Evolutionary conservation across 2,888 invertebrate species (phyloP).

Genomic region (Steinernema scapterisci): DNA sequence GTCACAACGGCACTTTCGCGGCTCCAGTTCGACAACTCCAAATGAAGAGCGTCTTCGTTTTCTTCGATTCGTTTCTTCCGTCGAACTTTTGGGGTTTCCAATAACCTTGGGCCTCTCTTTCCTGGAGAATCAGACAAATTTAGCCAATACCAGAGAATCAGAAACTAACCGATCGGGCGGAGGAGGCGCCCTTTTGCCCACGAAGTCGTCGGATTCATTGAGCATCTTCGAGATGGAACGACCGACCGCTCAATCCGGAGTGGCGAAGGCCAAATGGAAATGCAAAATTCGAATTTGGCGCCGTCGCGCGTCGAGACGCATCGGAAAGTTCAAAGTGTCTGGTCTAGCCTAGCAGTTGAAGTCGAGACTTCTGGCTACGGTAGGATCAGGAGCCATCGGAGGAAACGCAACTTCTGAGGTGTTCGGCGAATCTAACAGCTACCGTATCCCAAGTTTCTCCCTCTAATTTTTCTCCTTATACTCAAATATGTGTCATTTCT

Average conservation of each 20-base stretch:
- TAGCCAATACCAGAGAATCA: background rate
- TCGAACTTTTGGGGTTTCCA: too few relatives aligned
- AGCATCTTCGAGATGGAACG: background rate
- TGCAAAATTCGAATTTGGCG: background rate
- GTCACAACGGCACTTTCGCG: conserved; percentile 1
- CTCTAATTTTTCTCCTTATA: too few relatives aligned
- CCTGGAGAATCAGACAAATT: background rate
- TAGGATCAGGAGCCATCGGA: too few relatives aligned
- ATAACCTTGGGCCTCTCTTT: too few relatives aligned
- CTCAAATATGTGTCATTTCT: too few relatives aligned
- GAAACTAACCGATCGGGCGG: background rate
- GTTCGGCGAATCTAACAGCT: too few relatives aligned
- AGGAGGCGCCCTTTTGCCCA: background rate
- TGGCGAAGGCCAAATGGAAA: background rate
- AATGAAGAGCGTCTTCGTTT: conserved; percentile 1
- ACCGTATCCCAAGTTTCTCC: too few relatives aligned
- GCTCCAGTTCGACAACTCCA: conserved; percentile 5
- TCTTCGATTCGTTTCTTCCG: background rate
- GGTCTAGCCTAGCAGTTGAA: too few relatives aligned
- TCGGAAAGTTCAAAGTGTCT: background rate
- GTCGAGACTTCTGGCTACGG: too few relatives aligned
- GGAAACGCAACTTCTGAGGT: too few relatives aligned
- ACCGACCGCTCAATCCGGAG: background rate
- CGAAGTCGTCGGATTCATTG: conserved; percentile 1
- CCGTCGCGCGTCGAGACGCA: background rate